These are phyloP conservation scores for Trachelus tabidus DNA, from an alignment of 2,888 invertebrate species.

Conservation along the genomic window DNA sequence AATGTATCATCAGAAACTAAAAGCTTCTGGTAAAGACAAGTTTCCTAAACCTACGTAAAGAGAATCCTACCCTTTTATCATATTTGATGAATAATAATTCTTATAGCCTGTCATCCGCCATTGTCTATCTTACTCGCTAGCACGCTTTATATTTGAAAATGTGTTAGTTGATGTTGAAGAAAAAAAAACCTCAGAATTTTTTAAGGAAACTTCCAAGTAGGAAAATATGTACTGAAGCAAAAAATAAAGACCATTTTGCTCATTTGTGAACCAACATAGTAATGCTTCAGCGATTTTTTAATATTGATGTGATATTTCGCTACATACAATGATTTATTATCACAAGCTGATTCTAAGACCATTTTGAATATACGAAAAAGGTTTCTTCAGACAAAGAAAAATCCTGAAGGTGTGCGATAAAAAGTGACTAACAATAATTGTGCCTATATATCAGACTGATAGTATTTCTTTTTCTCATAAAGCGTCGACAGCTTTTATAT, in stretches of 20 bases:
- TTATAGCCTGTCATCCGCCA: background rate
- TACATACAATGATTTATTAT: background rate
- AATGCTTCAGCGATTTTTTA: background rate
- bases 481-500: background rate
- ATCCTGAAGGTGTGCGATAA: background rate
- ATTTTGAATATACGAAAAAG: background rate
- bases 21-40: conserved; percentile 29
- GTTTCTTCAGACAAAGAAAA: background rate
- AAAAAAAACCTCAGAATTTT: background rate
- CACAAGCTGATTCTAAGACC: background rate
- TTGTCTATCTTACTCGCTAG: background rate
- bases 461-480: background rate
- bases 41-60: background rate
- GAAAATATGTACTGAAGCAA: background rate
- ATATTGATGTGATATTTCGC: background rate
- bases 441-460: background rate
- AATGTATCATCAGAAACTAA: conserved; percentile 47
- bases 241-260: background rate
- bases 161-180: background rate
- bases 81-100: background rate
- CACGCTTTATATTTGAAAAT: background rate
- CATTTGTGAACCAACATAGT: background rate
- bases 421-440: background rate
- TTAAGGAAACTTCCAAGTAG: background rate
- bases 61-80: background rate